Evolutionary conservation across 2,888 invertebrate genomes (phyloP).

Genomic region (Lycia hirtaria): DNA sequence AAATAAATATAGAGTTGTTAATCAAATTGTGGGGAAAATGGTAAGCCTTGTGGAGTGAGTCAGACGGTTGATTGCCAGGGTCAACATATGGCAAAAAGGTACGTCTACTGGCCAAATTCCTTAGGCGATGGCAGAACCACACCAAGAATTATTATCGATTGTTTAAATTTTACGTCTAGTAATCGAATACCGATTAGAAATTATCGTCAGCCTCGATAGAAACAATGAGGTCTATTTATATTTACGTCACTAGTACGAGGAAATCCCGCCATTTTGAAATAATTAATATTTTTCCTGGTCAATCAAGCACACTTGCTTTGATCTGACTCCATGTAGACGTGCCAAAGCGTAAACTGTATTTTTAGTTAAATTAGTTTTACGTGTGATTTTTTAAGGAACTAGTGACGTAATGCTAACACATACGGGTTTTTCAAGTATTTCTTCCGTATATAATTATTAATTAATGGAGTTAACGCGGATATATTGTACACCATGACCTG

Average conservation of each 20-base stretch:
- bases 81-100: conserved; percentile 81
- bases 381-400: not conserved
- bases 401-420: not conserved
- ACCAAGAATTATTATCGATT: conserved; percentile 36
- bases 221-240: conserved; percentile 5
- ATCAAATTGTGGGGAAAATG: conserved; percentile 33
- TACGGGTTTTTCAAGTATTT: too few relatives aligned
- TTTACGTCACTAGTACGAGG: conserved; percentile 4
- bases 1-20: conserved; percentile 34
- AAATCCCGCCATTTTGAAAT: conserved; percentile 5
- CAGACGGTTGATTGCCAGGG: conserved; percentile 75
- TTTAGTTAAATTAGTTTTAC: not conserved
- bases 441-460: too few relatives aligned
- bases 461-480: too few relatives aligned
- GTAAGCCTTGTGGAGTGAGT: conserved; percentile 43
- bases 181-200: conserved; percentile 3
- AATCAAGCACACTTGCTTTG: conserved; percentile 6
- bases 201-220: not conserved
- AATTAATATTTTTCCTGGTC: conserved; percentile 15
- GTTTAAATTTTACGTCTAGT: conserved; percentile 25
- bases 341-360: conserved; percentile 4
- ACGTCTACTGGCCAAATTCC: conserved; percentile 48
- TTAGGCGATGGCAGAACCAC: conserved; percentile 30
- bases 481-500: too few relatives aligned
- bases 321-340: conserved; percentile 1